Conservation (phyloP, 2,888 invertebrate species). For the Sturmia bella region DNA sequence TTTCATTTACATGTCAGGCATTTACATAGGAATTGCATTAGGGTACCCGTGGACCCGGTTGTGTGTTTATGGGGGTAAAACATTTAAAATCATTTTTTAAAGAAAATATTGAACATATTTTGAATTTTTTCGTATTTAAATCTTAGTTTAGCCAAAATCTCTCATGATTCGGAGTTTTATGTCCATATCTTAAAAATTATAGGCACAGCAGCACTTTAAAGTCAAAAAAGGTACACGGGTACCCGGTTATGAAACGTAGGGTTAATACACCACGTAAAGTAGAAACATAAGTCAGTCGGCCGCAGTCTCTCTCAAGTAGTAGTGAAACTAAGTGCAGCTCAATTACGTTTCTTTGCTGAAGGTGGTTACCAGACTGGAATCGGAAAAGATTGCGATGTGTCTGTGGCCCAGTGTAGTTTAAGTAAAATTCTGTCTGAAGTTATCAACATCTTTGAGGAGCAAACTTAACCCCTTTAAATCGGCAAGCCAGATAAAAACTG, state of each 20-base stretch:
- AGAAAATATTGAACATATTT: constrained; percentile 30
- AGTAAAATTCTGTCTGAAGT: constrained; percentile 28
- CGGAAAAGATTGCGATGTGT: constrained; percentile 38
- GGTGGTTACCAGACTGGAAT: constrained; percentile 29
- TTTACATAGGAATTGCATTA: constrained; percentile 52
- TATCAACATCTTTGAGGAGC: constrained; percentile 36
- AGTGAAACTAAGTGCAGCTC: constrained; percentile 37
- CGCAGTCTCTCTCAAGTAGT: no score
- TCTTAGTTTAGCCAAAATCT: constrained; percentile 43
- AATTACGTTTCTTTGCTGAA: constrained; percentile 31
- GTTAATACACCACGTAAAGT: no score
- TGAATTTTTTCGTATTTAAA: constrained; percentile 54
- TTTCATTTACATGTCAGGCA: constrained; percentile 42
- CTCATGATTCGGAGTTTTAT: constrained; percentile 54
- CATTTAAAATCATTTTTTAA: constrained; percentile 34
- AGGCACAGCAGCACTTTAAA: constrained; percentile 61
- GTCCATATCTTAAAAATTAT: constrained; percentile 55
- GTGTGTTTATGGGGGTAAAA: constrained; percentile 43
- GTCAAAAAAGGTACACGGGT: constrained; percentile 49
- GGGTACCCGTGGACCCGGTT: constrained; percentile 49
- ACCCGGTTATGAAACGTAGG: constrained; percentile 28
- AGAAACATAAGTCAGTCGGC: no score
- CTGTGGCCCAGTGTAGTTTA: constrained; percentile 30
- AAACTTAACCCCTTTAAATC: constrained; percentile 10
- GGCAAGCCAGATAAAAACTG: constrained; percentile 9